These are phyloP conservation scores for Habroteleia sp. DNA, from an alignment of 2,888 invertebrate species.

Conservation along the genomic window DNA sequence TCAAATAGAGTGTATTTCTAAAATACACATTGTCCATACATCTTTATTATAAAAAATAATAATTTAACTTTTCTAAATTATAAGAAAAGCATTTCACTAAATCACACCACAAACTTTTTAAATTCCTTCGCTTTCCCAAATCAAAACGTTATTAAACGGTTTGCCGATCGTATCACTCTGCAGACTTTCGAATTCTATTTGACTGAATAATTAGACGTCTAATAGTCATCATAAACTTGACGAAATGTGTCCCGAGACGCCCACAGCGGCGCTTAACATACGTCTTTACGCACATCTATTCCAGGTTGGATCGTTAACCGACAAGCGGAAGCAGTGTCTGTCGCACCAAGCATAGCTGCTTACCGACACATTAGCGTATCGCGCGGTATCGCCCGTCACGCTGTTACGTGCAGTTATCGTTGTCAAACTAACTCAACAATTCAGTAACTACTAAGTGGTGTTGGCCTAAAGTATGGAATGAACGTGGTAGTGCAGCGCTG, in stretches of 20 bases:
- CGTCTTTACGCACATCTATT: constrained; percentile 55
- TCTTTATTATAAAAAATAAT: too few relatives aligned
- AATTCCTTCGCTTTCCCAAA: too few relatives aligned
- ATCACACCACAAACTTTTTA: too few relatives aligned
- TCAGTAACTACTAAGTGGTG: constrained; percentile 61
- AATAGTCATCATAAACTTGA: constrained; percentile 48
- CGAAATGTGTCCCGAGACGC: constrained; percentile 47
- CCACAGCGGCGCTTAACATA: constrained; percentile 45
- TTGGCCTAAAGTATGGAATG: constrained; percentile 26
- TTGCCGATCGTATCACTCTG: constrained; percentile 1
- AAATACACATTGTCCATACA: too few relatives aligned
- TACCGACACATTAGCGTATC: constrained; percentile 69
- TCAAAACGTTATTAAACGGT: too few relatives aligned
- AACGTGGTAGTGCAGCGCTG: constrained; percentile 7
- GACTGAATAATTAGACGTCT: constrained; percentile 49
- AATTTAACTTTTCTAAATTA: too few relatives aligned
- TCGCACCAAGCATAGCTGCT: constrained; percentile 60
- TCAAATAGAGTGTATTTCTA: too few relatives aligned
- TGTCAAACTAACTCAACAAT: constrained; percentile 63
- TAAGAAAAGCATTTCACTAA: too few relatives aligned
- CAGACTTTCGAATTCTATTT: constrained; percentile 29
- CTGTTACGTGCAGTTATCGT: constrained; percentile 57
- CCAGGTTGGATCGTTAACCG: constrained; percentile 49
- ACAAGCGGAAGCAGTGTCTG: constrained; percentile 58
- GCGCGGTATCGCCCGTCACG: constrained; percentile 49